These are phyloP conservation scores for Labrus mixtus DNA, from an alignment of 2,113 vertebrate genomes.

Conservation along the genomic window DNA sequence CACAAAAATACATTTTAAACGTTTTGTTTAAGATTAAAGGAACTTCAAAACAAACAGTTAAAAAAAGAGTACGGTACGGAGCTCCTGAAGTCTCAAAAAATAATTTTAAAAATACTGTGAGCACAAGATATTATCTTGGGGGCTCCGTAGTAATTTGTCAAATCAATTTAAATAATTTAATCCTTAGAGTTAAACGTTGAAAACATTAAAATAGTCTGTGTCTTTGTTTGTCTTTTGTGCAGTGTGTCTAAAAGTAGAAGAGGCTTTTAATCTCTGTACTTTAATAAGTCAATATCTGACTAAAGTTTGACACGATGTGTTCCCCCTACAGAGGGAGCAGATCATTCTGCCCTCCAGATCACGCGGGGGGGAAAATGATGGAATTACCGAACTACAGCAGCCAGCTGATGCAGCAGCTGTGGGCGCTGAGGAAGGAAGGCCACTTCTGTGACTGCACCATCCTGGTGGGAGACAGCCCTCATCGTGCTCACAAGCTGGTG, in stretches of 20 bases:
- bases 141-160: no score
- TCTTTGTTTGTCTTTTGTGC: no score
- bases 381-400: constrained; percentile 89
- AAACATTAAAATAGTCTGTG: no score
- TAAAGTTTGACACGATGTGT: not conserved
- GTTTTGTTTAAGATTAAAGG: no score
- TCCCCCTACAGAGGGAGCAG: not conserved
- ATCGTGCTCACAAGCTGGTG: constrained; percentile 89
- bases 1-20: no score
- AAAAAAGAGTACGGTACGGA: no score
- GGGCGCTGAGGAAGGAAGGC: constrained; percentile 86
- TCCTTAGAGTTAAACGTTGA: no score
- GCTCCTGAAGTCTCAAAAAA: no score
- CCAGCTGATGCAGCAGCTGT: constrained; percentile 91
- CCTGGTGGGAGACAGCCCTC: constrained; percentile 83
- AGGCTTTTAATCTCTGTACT: not conserved
- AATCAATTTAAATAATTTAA: no score
- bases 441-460: constrained; percentile 91
- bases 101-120: no score
- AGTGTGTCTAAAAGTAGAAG: not conserved
- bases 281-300: not conserved
- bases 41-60: no score
- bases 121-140: no score
- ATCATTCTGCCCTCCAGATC: not conserved
- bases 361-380: constrained; percentile 61